Conservation (phyloP, 2,113 vertebrate genomes). For the Gavialis gangeticus region DNA sequence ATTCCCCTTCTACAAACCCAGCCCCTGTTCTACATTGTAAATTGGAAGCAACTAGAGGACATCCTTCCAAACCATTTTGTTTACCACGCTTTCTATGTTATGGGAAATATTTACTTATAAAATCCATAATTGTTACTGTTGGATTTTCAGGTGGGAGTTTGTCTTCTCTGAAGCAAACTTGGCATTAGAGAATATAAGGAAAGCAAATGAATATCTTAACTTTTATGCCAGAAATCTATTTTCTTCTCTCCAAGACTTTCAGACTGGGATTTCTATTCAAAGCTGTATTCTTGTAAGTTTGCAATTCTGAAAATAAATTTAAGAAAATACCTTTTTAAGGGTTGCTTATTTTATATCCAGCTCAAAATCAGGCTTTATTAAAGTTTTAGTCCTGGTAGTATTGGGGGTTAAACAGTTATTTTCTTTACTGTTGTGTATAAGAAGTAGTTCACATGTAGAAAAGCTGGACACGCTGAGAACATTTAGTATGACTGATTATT, state of each 20-base stretch:
- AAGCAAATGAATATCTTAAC: not conserved
- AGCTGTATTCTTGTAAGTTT: not conserved
- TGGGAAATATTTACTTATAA: too few species aligned
- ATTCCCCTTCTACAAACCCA: not conserved
- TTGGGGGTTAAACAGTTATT: conserved; percentile 7
- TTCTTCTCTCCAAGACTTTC: not conserved
- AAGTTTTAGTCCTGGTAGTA: not conserved
- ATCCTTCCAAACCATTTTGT: not conserved
- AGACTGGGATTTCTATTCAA: not conserved
- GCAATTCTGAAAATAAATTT: not conserved
- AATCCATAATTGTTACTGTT: too few species aligned
- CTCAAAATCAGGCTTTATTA: not conserved
- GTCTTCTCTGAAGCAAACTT: too few species aligned
- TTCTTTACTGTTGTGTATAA: conserved; percentile 50
- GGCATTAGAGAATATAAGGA: not conserved
- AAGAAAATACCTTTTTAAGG: not conserved
- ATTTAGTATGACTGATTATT: conserved; percentile 73
- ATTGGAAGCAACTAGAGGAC: not conserved
- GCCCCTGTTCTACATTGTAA: not conserved
- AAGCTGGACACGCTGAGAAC: conserved; percentile 65
- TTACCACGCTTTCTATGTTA: too few species aligned
- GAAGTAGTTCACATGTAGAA: conserved; percentile 75
- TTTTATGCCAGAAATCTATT: not conserved
- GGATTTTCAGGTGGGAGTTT: too few species aligned
- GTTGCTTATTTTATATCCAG: not conserved